A percentile compares a stretch with the other conserved stretches of the same genome.
These are phyloP conservation scores for Scomberomorus guttatus DNA, from an alignment of 2,797 vertebrate species.

Conservation along the genomic window DNA sequence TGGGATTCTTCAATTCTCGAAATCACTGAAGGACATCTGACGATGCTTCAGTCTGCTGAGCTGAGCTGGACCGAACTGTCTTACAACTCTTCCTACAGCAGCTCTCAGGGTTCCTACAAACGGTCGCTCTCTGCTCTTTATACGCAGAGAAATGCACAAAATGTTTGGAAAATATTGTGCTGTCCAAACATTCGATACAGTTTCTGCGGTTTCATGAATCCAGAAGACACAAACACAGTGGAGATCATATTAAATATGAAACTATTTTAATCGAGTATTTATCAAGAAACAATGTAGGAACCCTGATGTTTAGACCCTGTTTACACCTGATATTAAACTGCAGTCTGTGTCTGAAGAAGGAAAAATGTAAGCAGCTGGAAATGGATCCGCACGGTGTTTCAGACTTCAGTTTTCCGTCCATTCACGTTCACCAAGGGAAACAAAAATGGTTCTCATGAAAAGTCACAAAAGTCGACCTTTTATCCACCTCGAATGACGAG, in stretches of 20 bases:
- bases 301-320: slow-evolving; percentile 31
- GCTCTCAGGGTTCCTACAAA: slow-evolving; percentile 35
- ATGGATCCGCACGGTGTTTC: no score
- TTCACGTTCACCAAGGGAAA: no score
- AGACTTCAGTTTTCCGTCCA: no score
- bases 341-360: slow-evolving; percentile 4
- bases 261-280: not conserved
- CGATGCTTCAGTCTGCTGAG: not conserved
- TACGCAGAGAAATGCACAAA: not conserved
- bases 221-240: not conserved
- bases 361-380: no score
- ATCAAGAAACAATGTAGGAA: slow-evolving; percentile 23
- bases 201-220: not conserved
- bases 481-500: no score
- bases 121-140: no score
- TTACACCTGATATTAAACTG: not conserved
- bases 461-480: no score
- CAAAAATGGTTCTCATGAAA: no score
- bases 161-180: no score
- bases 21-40: slow-evolving; percentile 85
- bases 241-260: not conserved
- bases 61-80: not conserved
- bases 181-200: not conserved
- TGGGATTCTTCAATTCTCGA: slow-evolving; percentile 92
- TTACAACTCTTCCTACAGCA: not conserved